phyloP scores from a whole-genome alignment of 2,113 vertebrate genomes.

The Dasypus novemcinctus region DNA sequence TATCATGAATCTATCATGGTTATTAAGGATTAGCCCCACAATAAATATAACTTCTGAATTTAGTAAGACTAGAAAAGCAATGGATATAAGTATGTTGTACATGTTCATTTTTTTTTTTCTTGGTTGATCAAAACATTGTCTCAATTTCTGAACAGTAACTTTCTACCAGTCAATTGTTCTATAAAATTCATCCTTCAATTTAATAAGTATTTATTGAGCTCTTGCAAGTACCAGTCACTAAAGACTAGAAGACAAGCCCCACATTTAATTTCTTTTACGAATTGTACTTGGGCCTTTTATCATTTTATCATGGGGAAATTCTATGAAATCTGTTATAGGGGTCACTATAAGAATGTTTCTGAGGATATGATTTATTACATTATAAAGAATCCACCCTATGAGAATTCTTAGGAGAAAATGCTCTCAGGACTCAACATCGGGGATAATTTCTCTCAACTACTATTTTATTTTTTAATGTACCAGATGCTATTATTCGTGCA shows the following conservation, averaged over 20 bases:
- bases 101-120: neutral
- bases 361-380: neutral
- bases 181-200: neutral
- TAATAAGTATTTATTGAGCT: constrained; percentile 6
- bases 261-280: neutral
- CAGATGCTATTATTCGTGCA: neutral
- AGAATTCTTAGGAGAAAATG: neutral
- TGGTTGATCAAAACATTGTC: neutral
- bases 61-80: constrained; percentile 12
- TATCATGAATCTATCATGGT: neutral
- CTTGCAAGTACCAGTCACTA: neutral
- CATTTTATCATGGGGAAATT: neutral
- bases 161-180: neutral
- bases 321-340: neutral
- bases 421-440: neutral
- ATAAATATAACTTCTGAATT: constrained; percentile 1
- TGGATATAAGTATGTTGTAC: neutral
- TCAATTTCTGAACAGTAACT: neutral
- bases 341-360: neutral
- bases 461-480: neutral
- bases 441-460: neutral
- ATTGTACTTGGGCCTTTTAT: neutral
- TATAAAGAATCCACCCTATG: neutral
- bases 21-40: neutral
- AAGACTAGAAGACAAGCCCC: neutral